phyloP scores from a whole-genome alignment of 2,113 vertebrate species.

The Hipposideros armiger region DNA sequence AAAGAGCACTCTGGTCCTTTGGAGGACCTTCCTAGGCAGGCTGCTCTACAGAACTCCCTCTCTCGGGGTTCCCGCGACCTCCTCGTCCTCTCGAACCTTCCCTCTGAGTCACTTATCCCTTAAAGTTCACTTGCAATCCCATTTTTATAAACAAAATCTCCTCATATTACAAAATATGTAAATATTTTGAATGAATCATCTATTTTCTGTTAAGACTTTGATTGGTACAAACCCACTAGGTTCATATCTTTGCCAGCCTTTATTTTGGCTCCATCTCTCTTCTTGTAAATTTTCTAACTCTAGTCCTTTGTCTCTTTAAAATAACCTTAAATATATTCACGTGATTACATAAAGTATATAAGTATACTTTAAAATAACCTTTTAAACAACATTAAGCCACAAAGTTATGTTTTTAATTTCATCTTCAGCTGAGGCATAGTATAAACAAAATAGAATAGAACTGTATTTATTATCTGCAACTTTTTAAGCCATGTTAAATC shows the following conservation, averaged over 20 bases:
- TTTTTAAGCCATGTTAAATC: not conserved
- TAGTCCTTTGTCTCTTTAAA: conserved; percentile 11
- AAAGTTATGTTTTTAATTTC: not conserved
- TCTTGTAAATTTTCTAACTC: not conserved
- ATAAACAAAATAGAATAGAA: conserved; percentile 19
- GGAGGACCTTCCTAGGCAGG: not conserved
- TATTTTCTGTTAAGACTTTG: not conserved
- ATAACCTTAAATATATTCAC: not conserved
- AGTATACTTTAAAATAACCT: not conserved
- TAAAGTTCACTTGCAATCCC: not conserved
- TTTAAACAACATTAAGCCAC: not conserved
- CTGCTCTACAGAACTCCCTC: not conserved
- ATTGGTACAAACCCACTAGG: not conserved
- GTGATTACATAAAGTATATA: not conserved
- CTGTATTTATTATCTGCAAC: not conserved
- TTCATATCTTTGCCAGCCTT: conserved; percentile 19
- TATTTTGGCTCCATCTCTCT: not conserved
- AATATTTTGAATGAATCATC: not conserved
- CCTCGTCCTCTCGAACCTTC: not conserved
- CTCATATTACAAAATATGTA: not conserved
- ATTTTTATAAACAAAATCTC: not conserved
- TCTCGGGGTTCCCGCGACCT: not conserved
- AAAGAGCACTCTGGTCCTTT: not conserved
- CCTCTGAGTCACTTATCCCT: not conserved
- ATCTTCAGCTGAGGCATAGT: not conserved